Conservation (phyloP, 2,113 vertebrate genomes). For the Callospermophilus lateralis region DNA sequence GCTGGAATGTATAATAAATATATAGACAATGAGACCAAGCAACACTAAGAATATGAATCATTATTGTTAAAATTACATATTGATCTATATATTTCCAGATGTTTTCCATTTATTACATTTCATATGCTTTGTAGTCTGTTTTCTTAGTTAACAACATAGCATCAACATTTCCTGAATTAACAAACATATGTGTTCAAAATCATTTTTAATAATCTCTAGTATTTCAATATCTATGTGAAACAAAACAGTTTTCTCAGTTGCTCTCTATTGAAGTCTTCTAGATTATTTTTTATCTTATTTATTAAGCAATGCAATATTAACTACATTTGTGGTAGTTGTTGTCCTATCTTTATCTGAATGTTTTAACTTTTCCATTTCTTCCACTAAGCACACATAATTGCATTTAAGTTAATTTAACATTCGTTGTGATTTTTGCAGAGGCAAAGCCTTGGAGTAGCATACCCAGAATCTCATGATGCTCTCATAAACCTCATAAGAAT, state of each 20-base stretch:
- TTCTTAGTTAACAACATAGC: neutral
- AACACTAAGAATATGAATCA: neutral
- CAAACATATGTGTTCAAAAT: neutral
- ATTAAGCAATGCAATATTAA: neutral
- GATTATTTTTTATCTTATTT: neutral
- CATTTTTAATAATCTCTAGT: neutral
- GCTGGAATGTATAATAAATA: slow-evolving; percentile 8
- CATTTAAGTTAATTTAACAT: too few relatives aligned
- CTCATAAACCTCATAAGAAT: too few relatives aligned
- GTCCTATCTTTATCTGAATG: neutral
- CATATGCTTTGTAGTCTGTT: neutral
- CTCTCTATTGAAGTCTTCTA: neutral
- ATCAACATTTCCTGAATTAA: neutral
- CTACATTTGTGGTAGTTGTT: neutral
- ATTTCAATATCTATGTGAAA: slow-evolving; percentile 23
- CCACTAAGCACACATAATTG: too few relatives aligned
- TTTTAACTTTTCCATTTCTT: neutral
- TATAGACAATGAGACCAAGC: neutral
- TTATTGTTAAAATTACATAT: slow-evolving; percentile 19
- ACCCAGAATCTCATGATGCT: too few relatives aligned
- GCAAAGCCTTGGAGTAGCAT: too few relatives aligned
- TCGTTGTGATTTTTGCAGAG: too few relatives aligned
- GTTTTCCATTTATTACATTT: neutral
- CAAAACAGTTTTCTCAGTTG: neutral
- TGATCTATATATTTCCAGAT: neutral